A percentile compares a stretch with the other conserved stretches of the same genome.
phyloP scores from a whole-genome alignment of 2,888 invertebrate species.

The Kryphioiulus occultus region DNA sequence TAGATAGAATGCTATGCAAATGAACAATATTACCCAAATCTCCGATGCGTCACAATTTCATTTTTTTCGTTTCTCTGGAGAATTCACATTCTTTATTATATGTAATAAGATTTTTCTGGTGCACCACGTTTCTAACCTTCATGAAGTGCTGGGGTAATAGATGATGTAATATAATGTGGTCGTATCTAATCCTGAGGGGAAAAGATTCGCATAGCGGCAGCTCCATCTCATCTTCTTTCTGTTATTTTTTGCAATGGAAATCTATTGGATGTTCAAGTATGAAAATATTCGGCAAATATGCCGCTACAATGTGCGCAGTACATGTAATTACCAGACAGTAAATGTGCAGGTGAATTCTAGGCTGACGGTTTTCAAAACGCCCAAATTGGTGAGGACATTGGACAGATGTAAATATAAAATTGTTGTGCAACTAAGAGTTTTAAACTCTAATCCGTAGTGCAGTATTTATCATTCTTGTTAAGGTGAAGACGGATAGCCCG shows the following conservation, averaged over 20 bases:
- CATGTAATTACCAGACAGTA: not conserved
- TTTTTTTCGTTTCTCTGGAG: conserved; percentile 10
- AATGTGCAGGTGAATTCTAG: not conserved
- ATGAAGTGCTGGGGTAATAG: conserved; percentile 20
- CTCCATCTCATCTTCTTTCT: conserved; percentile 1
- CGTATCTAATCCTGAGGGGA: not conserved
- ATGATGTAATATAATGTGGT: not conserved
- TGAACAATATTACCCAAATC: not conserved
- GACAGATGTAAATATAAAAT: too few relatives aligned
- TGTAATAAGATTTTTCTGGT: conserved; percentile 1
- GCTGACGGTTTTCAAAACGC: not conserved
- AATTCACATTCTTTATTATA: conserved; percentile 11
- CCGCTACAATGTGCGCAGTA: not conserved
- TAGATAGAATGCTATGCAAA: not conserved
- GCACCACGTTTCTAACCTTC: not conserved
- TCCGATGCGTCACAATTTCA: not conserved
- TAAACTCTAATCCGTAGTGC: not conserved
- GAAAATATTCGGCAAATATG: not conserved
- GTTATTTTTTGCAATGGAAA: conserved; percentile 1
- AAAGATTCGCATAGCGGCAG: not conserved
- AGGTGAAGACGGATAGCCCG: too few relatives aligned
- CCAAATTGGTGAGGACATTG: too few relatives aligned
- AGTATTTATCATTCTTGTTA: not conserved
- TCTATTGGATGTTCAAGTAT: not conserved
- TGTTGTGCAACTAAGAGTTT: not conserved